Evolutionary conservation across 2,797 vertebrate genomes (phyloP).

Genomic region (Pempheris klunzingeri): DNA sequence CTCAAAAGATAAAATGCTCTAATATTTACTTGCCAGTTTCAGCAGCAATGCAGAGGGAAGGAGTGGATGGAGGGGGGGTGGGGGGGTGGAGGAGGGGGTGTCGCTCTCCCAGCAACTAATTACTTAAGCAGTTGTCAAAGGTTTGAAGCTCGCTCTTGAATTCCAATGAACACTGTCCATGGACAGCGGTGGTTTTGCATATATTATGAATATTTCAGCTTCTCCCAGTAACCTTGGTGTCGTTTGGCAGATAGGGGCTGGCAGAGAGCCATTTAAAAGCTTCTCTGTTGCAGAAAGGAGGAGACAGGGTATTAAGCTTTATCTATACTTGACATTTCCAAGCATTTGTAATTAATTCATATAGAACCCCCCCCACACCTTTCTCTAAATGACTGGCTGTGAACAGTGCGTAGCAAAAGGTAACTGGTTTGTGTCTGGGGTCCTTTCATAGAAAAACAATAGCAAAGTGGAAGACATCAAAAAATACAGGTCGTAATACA

Average conservation of each 20-base stretch:
- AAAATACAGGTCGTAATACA: slow-evolving; percentile 10
- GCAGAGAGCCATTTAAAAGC: slow-evolving; percentile 85
- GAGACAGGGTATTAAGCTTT: slow-evolving; percentile 83
- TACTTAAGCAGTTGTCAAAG: slow-evolving; percentile 87
- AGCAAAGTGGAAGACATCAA: slow-evolving; percentile 5
- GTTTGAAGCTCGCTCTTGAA: slow-evolving; percentile 86
- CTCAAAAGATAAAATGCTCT: slow-evolving; percentile 75
- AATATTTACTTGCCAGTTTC: slow-evolving; percentile 79
- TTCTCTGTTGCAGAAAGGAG: slow-evolving; percentile 80
- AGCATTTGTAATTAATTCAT: slow-evolving; percentile 87
- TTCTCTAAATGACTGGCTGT: slow-evolving; percentile 67
- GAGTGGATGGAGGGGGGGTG: neutral
- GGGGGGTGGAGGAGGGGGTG: slow-evolving; percentile 64
- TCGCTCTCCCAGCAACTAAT: slow-evolving; percentile 84
- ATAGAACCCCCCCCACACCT: slow-evolving; percentile 69
- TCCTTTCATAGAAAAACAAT: slow-evolving; percentile 64
- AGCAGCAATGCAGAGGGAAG: slow-evolving; percentile 52
- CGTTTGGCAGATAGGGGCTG: slow-evolving; percentile 83
- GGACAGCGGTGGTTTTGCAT: slow-evolving; percentile 86
- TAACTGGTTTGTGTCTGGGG: slow-evolving; percentile 65
- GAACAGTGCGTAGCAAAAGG: slow-evolving; percentile 54
- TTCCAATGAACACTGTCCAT: slow-evolving; percentile 86
- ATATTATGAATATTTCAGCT: slow-evolving; percentile 89
- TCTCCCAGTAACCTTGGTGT: slow-evolving; percentile 86
- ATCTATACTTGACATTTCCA: slow-evolving; percentile 87